Conservation (phyloP, 2,888 invertebrate species). For the Pelosia muscerda region DNA sequence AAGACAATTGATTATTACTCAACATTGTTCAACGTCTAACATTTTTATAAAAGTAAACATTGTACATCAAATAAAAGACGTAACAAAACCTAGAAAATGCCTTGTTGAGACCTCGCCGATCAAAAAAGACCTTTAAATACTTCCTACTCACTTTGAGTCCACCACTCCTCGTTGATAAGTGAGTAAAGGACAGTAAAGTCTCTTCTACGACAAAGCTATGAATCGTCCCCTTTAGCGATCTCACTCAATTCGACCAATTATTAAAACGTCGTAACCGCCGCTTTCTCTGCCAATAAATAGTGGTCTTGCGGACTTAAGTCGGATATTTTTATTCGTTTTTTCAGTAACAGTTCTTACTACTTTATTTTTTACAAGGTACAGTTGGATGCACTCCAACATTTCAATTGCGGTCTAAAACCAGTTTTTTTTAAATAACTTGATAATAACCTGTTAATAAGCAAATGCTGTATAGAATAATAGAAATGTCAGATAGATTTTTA, state of each 20-base stretch:
- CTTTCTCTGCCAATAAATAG: neutral
- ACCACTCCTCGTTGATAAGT: conserved; percentile 53
- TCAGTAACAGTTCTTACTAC: neutral
- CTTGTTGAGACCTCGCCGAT: conserved; percentile 41
- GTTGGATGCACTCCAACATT: neutral
- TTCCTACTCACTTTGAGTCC: conserved; percentile 56
- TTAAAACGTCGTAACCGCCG: conserved; percentile 62
- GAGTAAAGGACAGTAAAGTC: conserved; percentile 67
- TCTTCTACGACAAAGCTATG: conserved; percentile 73
- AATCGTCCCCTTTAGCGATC: conserved; percentile 67
- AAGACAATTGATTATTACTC: neutral
- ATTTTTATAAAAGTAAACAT: conserved; percentile 11
- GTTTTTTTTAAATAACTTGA: neutral
- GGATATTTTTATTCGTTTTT: neutral
- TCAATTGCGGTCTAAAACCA: neutral
- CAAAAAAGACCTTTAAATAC: conserved; percentile 47
- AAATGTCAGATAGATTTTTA: neutral
- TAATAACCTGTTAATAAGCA: neutral
- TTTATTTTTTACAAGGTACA: neutral
- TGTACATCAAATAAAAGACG: conserved; percentile 22
- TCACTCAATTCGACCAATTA: conserved; percentile 57
- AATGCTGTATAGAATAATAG: neutral
- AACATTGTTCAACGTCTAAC: neutral
- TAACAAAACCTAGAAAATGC: conserved; percentile 31
- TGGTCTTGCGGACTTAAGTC: neutral